These are phyloP conservation scores for Typhlichthys subterraneus DNA, from an alignment of 2,797 vertebrate genomes.

Conservation along the genomic window DNA sequence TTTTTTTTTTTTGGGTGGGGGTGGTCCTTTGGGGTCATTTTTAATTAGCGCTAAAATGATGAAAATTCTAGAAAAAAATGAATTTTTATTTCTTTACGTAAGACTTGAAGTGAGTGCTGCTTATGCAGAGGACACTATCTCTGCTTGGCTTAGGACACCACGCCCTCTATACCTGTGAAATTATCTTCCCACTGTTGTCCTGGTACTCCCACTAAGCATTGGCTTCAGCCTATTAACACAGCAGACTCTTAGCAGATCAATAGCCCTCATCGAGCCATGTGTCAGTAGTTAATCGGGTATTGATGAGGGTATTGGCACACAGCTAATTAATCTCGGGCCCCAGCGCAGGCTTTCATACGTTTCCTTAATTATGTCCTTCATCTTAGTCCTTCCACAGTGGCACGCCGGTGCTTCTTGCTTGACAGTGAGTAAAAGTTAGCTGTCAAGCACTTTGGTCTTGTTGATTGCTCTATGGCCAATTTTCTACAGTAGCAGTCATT, in stretches of 20 bases:
- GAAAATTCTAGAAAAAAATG: constrained; percentile 57
- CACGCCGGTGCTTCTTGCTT: constrained; percentile 69
- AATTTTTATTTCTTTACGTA: constrained; percentile 62
- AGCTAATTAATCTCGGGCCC: constrained; percentile 97
- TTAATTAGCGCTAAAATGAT: constrained; percentile 74
- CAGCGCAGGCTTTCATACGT: constrained; percentile 91
- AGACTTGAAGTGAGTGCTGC: constrained; percentile 40
- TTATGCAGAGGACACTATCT: constrained; percentile 46
- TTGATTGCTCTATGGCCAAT: constrained; percentile 6
- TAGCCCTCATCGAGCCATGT: constrained; percentile 96
- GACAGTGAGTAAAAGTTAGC: constrained; percentile 84
- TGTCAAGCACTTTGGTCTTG: constrained; percentile 63
- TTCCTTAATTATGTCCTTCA: constrained; percentile 99
- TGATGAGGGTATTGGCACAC: constrained; percentile 98
- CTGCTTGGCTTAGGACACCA: constrained; percentile 30
- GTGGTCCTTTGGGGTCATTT: constrained; percentile 75
- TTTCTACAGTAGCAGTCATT: not conserved
- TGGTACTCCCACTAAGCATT: constrained; percentile 88
- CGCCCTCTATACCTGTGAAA: constrained; percentile 26
- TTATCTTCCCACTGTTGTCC: constrained; percentile 71
- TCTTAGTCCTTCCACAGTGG: constrained; percentile 90
- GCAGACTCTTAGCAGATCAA: constrained; percentile 92
- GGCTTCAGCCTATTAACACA: constrained; percentile 95
- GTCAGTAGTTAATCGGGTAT: constrained; percentile 99
- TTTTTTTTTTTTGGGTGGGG: constrained; percentile 54